phyloP scores from a whole-genome alignment of 92 coral and sea anemone genomes.

The Heteractis magnifica region DNA sequence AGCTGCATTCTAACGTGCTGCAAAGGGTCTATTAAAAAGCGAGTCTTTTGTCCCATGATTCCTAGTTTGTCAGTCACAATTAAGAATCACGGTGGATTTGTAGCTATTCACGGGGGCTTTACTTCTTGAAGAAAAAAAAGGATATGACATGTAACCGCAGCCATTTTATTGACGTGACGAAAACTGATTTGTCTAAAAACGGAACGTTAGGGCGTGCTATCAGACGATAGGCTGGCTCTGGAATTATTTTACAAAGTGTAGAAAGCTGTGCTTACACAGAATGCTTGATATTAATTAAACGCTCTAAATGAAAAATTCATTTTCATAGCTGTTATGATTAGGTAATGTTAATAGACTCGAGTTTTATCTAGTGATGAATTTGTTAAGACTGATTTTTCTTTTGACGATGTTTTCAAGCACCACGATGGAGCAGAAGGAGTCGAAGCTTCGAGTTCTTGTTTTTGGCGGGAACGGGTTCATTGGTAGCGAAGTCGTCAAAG shows the following conservation, averaged over 20 bases:
- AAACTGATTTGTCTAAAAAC: not conserved
- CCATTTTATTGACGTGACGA: not conserved
- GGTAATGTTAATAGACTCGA: not conserved
- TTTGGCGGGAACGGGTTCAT: constrained; percentile 98
- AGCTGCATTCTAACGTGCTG: too few species aligned
- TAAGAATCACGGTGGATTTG: too few species aligned
- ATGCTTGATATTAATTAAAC: constrained; percentile 4
- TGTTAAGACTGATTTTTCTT: not conserved
- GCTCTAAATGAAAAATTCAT: not conserved
- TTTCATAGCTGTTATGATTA: not conserved
- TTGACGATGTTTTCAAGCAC: constrained; percentile 8
- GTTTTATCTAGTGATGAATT: not conserved
- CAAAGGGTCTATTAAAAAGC: too few species aligned
- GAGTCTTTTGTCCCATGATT: too few species aligned
- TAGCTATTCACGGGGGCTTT: too few species aligned
- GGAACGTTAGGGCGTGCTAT: constrained; percentile 10
- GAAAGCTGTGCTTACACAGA: constrained; percentile 30
- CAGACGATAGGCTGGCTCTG: constrained; percentile 15
- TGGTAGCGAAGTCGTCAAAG: constrained; percentile 78
- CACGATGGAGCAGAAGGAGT: not conserved
- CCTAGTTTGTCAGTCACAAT: too few species aligned
- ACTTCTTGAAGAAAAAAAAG: too few species aligned
- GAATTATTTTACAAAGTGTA: constrained; percentile 11
- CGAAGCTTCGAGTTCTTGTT: constrained; percentile 61
- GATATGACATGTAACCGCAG: too few species aligned